phyloP scores from a whole-genome alignment of 2,113 vertebrate species.

The Nesogale talazaci region DNA sequence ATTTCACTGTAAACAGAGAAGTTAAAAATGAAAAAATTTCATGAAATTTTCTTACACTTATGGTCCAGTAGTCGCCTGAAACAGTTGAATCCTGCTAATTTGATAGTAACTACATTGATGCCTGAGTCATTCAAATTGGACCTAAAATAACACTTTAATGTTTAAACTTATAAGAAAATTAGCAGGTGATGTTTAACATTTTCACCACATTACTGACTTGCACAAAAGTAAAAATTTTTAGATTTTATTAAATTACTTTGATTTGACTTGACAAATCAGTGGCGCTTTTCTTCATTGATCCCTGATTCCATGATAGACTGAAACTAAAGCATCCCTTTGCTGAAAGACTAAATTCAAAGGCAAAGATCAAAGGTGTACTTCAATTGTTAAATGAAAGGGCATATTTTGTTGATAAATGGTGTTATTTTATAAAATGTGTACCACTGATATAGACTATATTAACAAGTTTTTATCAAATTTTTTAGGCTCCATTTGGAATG shows the following conservation, averaged over 20 bases:
- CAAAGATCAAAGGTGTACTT: conserved; percentile 36
- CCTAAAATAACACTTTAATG: not conserved
- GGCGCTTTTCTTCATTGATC: not conserved
- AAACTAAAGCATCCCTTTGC: not conserved
- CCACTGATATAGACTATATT: conserved; percentile 1
- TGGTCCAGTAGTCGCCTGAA: not conserved
- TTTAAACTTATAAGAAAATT: not conserved
- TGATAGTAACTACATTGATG: not conserved
- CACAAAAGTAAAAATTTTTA: not conserved
- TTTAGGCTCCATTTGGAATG: conserved; percentile 97
- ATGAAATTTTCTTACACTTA: not conserved
- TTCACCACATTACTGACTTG: not conserved
- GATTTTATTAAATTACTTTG: conserved; percentile 21
- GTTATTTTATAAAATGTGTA: conserved; percentile 5
- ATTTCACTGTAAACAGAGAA: not conserved
- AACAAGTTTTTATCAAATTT: not conserved
- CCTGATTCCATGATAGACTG: not conserved
- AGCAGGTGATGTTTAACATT: not conserved
- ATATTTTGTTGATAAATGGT: not conserved
- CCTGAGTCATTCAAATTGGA: not conserved
- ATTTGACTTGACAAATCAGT: not conserved
- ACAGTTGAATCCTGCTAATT: not conserved
- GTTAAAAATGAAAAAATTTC: not conserved
- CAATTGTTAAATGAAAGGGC: not conserved
- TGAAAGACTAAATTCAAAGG: conserved; percentile 8